phyloP scores from a whole-genome alignment of 2,888 invertebrate species.

The Stenodera caucasica region DNA sequence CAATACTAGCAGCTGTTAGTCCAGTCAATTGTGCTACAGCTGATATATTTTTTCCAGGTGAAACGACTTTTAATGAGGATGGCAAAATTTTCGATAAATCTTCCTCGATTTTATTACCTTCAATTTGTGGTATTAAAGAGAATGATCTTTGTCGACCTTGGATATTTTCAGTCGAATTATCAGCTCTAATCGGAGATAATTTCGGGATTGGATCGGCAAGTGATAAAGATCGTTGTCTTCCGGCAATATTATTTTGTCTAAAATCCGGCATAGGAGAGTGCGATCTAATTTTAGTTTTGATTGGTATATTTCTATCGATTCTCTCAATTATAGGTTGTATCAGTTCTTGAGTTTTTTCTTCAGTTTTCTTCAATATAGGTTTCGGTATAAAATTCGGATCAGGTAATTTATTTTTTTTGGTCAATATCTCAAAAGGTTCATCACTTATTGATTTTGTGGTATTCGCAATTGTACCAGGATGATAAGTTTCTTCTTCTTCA shows the following conservation, averaged over 20 bases:
- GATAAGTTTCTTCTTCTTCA: constrained; percentile 69
- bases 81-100: constrained; percentile 1
- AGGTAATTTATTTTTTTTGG: constrained; percentile 65
- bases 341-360: constrained; percentile 33
- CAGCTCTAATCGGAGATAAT: constrained; percentile 14
- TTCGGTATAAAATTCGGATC: constrained; percentile 76
- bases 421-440: constrained; percentile 62
- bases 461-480: constrained; percentile 62
- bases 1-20: constrained; percentile 49
- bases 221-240: constrained; percentile 24
- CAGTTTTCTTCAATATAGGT: constrained; percentile 69
- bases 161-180: constrained; percentile 4
- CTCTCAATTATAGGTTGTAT: constrained; percentile 20
- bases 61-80: neutral
- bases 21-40: constrained; percentile 47
- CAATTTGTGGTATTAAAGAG: constrained; percentile 34
- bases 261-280: constrained; percentile 35
- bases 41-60: constrained; percentile 35
- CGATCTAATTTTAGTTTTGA: constrained; percentile 24
- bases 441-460: constrained; percentile 54
- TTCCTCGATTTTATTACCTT: neutral
- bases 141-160: constrained; percentile 35
- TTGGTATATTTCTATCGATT: constrained; percentile 26
- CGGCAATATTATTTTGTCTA: constrained; percentile 2
- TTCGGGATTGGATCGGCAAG: constrained; percentile 24